Percentiles rank a stretch among this genome's conserved stretches.
These are phyloP conservation scores for Microtus oregoni DNA, from an alignment of 2,113 vertebrate species.

Conservation along the genomic window DNA sequence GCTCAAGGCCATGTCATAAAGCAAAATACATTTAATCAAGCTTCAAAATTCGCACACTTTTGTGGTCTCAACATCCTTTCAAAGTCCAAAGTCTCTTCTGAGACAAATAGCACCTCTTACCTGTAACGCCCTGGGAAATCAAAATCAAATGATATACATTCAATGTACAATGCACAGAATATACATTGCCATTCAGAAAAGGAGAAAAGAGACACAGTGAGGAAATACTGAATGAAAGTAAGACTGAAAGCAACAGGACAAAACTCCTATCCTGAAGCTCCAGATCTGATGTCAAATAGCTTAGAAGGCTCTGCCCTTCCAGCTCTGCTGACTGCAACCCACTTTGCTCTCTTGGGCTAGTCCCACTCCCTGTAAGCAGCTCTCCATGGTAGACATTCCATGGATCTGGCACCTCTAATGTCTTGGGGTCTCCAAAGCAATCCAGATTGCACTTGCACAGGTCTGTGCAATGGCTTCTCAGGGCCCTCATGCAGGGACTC, in stretches of 20 bases:
- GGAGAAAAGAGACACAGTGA: not conserved
- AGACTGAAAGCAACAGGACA: not conserved
- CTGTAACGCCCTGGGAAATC: not conserved
- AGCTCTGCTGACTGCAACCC: not conserved
- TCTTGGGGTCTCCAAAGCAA: not conserved
- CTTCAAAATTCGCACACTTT: not conserved
- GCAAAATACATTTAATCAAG: not conserved
- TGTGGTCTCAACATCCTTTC: not conserved
- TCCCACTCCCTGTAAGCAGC: not conserved
- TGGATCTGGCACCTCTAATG: not conserved
- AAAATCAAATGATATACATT: not conserved
- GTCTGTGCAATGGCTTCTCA: not conserved
- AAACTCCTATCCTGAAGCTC: not conserved
- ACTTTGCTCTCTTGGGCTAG: not conserved
- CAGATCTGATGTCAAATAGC: not conserved
- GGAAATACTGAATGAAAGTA: not conserved
- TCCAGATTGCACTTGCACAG: not conserved
- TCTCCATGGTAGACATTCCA: not conserved
- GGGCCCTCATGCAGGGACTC: not conserved
- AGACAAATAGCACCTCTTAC: not conserved
- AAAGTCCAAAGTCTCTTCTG: not conserved
- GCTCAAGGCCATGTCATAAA: not conserved
- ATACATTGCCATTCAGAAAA: too few species aligned
- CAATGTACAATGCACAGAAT: not conserved
- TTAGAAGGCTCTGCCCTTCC: not conserved